Evolutionary conservation across 2,888 invertebrate genomes (phyloP).

Genomic region (Metalampra italica): DNA sequence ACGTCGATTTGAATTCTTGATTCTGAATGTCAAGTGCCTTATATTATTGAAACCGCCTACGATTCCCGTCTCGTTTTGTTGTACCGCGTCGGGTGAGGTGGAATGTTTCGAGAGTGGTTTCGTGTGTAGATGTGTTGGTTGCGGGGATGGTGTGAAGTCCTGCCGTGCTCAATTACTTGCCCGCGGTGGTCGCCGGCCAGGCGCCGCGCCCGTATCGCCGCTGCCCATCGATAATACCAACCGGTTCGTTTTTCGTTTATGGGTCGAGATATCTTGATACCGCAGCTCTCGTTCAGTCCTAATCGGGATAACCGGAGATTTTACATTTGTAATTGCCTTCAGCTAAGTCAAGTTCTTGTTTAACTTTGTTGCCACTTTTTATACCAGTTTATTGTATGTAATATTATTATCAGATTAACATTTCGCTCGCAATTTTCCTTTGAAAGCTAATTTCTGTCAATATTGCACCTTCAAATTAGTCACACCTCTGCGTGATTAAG

Average conservation of each 20-base stretch:
- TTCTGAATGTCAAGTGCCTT: conserved; percentile 39
- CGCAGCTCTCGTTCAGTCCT: neutral
- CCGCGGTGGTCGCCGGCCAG: conserved; percentile 68
- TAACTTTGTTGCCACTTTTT: neutral
- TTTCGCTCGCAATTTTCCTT: neutral
- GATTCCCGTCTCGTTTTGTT: neutral
- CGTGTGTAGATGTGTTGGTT: neutral
- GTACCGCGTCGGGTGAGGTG: neutral
- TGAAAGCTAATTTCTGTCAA: neutral
- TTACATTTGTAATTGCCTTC: neutral
- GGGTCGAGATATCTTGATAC: conserved; percentile 4
- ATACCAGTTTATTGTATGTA: neutral
- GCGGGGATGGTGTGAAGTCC: conserved; percentile 70
- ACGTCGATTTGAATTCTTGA: conserved; percentile 48
- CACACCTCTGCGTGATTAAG: conserved; percentile 34
- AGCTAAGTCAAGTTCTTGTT: neutral
- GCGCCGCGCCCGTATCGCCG: conserved; percentile 72
- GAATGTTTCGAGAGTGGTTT: neutral
- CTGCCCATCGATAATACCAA: conserved; percentile 71
- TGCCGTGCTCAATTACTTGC: conserved; percentile 74
- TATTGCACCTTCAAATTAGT: conserved; percentile 23
- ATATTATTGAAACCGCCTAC: conserved; percentile 9
- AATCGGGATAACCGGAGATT: neutral
- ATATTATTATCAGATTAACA: neutral
- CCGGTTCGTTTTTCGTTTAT: conserved; percentile 70